Conservation (phyloP, 2,888 invertebrate species). For the Nephrotoma guestfalica region DNA sequence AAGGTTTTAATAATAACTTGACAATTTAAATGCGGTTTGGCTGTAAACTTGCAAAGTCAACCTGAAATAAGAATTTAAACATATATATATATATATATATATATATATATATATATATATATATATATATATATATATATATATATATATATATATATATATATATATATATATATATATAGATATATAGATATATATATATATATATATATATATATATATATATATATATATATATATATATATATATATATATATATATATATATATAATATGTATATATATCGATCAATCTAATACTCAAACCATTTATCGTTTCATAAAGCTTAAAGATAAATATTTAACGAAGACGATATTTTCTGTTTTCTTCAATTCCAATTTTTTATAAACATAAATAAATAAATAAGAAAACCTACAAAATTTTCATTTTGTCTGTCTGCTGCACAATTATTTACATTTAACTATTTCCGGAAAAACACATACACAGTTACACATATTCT, state of each 20-base stretch:
- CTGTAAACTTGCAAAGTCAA: not conserved
- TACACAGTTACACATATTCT: not conserved
- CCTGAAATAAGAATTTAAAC: not conserved
- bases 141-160: no score
- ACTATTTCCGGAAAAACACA: not conserved
- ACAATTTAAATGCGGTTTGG: not conserved
- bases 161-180: no score
- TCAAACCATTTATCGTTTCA: not conserved
- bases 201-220: no score
- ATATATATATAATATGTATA: no score
- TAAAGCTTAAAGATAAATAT: not conserved
- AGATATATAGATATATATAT: no score
- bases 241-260: no score
- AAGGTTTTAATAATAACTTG: not conserved
- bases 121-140: no score
- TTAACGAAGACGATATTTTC: not conserved
- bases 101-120: no score
- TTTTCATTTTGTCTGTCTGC: not conserved
- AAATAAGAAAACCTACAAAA: not conserved
- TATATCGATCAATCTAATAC: not conserved
- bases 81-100: not conserved
- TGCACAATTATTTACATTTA: not conserved
- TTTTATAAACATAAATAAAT: not conserved
- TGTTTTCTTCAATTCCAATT: not conserved
- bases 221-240: no score